Evolutionary conservation across 2,113 vertebrate genomes (phyloP).

Genomic region (Nesoenas mayeri): DNA sequence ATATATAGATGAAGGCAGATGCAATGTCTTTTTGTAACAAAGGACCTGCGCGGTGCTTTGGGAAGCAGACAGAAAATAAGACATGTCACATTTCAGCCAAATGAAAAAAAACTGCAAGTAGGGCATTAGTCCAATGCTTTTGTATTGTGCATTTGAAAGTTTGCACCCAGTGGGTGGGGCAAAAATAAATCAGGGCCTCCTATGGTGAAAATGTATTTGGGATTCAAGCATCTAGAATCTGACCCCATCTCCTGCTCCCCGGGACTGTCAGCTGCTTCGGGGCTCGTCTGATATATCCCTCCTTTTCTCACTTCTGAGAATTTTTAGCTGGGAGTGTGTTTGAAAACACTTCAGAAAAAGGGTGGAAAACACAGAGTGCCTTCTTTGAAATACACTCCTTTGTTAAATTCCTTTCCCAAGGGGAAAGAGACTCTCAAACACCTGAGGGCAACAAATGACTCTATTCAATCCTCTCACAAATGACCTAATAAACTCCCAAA

Average conservation of each 20-base stretch:
- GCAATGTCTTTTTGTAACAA: not conserved
- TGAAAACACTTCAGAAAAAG: slow-evolving; percentile 70
- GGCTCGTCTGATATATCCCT: slow-evolving; percentile 36
- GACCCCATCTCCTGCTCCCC: slow-evolving; percentile 34
- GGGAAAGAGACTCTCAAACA: slow-evolving; percentile 52
- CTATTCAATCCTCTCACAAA: slow-evolving; percentile 24
- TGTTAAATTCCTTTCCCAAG: slow-evolving; percentile 65
- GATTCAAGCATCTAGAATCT: slow-evolving; percentile 18
- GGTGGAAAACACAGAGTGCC: slow-evolving; percentile 57
- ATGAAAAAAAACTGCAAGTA: slow-evolving; percentile 15
- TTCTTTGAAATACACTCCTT: slow-evolving; percentile 69
- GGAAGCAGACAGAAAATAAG: not conserved
- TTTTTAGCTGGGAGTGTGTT: slow-evolving; percentile 60
- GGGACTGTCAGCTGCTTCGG: slow-evolving; percentile 46
- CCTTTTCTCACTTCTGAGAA: slow-evolving; percentile 62
- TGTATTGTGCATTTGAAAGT: slow-evolving; percentile 47
- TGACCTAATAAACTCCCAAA: slow-evolving; percentile 59
- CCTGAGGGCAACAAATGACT: slow-evolving; percentile 64
- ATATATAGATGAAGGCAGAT: not conserved
- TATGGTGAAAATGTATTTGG: slow-evolving; percentile 34
- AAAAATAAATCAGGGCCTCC: slow-evolving; percentile 54
- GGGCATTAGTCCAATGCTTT: slow-evolving; percentile 14
- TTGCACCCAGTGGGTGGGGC: slow-evolving; percentile 58
- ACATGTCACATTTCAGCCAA: slow-evolving; percentile 1
- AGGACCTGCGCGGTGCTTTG: not conserved